Evolutionary conservation across 2,797 vertebrate species (phyloP).

Genomic region (Pagetopsis macropterus): DNA sequence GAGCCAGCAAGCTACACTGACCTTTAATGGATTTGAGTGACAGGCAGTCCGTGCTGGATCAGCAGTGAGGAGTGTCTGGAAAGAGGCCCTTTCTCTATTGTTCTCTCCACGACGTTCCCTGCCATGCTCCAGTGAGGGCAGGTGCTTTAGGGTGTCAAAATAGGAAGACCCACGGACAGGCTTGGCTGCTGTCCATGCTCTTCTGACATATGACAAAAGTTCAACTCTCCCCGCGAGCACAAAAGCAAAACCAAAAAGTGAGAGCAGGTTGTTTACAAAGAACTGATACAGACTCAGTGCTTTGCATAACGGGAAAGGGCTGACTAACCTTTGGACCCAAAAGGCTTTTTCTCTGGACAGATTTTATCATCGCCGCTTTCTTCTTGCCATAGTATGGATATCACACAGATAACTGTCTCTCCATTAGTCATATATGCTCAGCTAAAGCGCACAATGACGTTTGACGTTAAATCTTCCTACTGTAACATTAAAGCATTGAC

Average conservation of each 20-base stretch:
- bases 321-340: slow-evolving; percentile 69
- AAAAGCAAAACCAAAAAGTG: slow-evolving; percentile 61
- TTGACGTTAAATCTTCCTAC: not conserved
- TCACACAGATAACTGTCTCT: slow-evolving; percentile 52
- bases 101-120: slow-evolving; percentile 69
- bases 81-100: slow-evolving; percentile 77
- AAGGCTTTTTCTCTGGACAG: slow-evolving; percentile 71
- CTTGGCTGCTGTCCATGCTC: slow-evolving; percentile 81
- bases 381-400: slow-evolving; percentile 57
- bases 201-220: slow-evolving; percentile 83
- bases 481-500: not conserved
- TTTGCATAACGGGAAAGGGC: slow-evolving; percentile 70
- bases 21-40: slow-evolving; percentile 77
- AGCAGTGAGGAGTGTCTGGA: slow-evolving; percentile 67
- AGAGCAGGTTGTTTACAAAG: slow-evolving; percentile 67
- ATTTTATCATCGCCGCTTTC: slow-evolving; percentile 68
- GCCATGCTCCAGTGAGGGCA: slow-evolving; percentile 80
- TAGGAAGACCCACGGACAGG: slow-evolving; percentile 81
- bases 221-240: slow-evolving; percentile 63
- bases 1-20: slow-evolving; percentile 67
- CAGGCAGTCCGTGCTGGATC: slow-evolving; percentile 64
- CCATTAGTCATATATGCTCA: slow-evolving; percentile 31
- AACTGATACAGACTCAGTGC: slow-evolving; percentile 42
- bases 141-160: slow-evolving; percentile 85
- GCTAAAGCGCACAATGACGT: not conserved